Evolutionary conservation across 2,888 invertebrate genomes (phyloP), one percentile per base, ranked within the genome.

Genomic region (Pseudeuparius sepicola): DNA sequence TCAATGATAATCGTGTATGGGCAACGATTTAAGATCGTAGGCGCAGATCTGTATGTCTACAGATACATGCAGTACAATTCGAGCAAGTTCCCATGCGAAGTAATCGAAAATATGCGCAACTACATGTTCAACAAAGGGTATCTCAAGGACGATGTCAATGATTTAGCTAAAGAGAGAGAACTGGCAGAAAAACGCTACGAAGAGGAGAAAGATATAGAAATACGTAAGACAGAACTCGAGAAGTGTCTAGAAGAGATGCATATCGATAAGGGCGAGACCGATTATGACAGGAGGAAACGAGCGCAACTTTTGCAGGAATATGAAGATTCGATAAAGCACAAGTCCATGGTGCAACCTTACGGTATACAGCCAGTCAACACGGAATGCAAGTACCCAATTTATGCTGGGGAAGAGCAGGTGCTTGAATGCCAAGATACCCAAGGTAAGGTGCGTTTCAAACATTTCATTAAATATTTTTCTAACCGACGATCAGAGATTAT

Each of bases 1-100:
- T 78, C 77, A 1, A 66, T 70, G 38, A 66, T 89, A 24, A 75
- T 74, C 2, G 71, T 86, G 2, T 82, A 78, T 58, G 73, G 74
- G 44, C 82, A 83, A 57, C 49, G 80, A 24, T 89, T 90, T 59
- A 64, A 72, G 45, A 78, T 90, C 44, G 75, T 70, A 17, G 82
- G 81, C 13, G 56, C 55, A 2, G 56, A 57, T 37, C 40, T 56
- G 28, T 54, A 71, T 54, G 87, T 88, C 15, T 80, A 78, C 55
- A 70, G 76, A n/a, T 83, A 81, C 56, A 77, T 83, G 70, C 68
- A 71, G 49, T 71, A 74, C 15, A 79, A 83, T 58, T 69, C 73
- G 0, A 73, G 77, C 6, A 80, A 81, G 59, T 85, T 85, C 60
- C 70, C 75, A 1, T 68, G 65, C 34, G 71, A 76, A 47, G 68